Conservation (phyloP, 2,113 vertebrate genomes). For the Burhinus bistriatus region DNA sequence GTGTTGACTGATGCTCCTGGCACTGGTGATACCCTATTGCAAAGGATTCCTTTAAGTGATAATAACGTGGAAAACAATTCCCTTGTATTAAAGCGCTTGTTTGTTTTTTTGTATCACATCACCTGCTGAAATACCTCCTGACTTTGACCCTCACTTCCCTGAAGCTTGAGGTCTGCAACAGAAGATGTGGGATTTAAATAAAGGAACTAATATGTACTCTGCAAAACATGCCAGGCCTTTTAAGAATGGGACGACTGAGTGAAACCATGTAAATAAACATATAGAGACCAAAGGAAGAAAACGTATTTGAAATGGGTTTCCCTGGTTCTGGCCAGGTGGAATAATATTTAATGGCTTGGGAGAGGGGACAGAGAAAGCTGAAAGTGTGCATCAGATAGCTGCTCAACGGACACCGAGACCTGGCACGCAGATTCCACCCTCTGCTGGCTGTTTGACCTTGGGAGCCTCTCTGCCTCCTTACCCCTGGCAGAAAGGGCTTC, state of each 20-base stretch:
- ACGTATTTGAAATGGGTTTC: neutral
- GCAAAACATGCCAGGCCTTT: neutral
- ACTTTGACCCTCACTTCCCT: neutral
- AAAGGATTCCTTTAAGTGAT: neutral
- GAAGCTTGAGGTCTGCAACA: neutral
- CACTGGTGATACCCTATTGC: neutral
- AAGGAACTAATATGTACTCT: neutral
- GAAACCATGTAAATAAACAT: neutral
- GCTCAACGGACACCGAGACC: rapidly evolving
- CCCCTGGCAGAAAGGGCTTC: neutral
- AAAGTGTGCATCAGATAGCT: neutral
- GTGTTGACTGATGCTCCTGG: neutral
- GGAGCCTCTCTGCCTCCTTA: neutral
- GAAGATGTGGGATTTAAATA: neutral
- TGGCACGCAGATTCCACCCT: neutral
- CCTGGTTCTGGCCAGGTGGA: neutral
- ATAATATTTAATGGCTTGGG: neutral
- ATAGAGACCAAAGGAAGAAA: neutral
- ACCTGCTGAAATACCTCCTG: neutral
- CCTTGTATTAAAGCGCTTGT: neutral
- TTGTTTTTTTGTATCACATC: neutral
- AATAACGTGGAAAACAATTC: neutral
- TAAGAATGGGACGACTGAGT: neutral
- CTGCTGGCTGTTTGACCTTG: neutral
- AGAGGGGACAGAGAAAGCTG: neutral